Base-by-base conservation (phyloP, 2,113 vertebrate genomes). In the Polyodon spathula region DNA sequence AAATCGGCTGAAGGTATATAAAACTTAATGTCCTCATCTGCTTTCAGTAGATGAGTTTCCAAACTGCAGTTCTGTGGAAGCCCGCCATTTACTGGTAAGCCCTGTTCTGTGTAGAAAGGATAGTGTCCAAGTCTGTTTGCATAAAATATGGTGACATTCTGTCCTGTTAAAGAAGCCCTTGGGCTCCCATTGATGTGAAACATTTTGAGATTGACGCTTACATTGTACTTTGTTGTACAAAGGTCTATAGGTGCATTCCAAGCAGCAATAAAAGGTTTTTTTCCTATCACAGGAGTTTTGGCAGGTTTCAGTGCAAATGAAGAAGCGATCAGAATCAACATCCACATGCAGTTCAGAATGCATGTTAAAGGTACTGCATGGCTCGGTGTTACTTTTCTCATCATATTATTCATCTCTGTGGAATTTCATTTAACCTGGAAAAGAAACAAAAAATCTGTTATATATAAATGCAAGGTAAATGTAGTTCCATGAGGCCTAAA, bases 111-210 rank as follows among this genome's bases (percentile, higher is more conserved):
- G 62, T 89, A 91, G 78, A 86, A 80, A 1, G 89, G 88, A 64
- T 91, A 93, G 72, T 72, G 83, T 7, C 86, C 78, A 41, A 93
- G 59, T 10, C 87, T 85, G 66, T 87, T 88, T 61, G 86, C 81
- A 52, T 87, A 91, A 81, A 92, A 90, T 66, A 92, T 89, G 12
- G 88, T 91, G 56, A 90, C 71, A 0, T 92, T 90, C 78, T 93
- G 84, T 1, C 86, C 86, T 4, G 79, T 88, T 76, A 81, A 80
- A 39, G 79, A 78, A 39, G 78, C 76, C n/a, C 83, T 72, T 0
- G 80, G 82, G 42, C 84, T 93, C 68, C 88, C 88, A 51, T 77
- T 75, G 54, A 88, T 67, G 51, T 73, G 79, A 75, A 93, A 91
- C 17, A 86, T 76, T 65, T 84, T 77, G 14, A 90, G 48, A 63